Evolutionary conservation across 1,140 invertebrate species (phyloP).

Genomic region (Diachasma alloeum): DNA sequence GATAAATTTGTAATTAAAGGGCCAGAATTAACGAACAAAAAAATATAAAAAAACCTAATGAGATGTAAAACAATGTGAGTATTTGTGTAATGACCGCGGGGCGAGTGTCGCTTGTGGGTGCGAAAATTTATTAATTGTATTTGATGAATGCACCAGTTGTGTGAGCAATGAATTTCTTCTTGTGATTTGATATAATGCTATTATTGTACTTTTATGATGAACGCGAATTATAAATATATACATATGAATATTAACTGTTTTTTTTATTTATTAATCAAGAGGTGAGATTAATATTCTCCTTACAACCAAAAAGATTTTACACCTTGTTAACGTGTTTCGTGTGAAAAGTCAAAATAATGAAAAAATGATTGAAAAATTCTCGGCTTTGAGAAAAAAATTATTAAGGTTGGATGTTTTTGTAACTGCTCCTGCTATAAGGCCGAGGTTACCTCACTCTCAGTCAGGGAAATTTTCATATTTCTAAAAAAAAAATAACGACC

Average conservation of each 20-base stretch:
- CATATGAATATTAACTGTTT: slow-evolving; percentile 37
- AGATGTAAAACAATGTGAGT: slow-evolving; percentile 1
- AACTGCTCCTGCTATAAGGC: too few species aligned
- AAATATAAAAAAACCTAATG: not conserved
- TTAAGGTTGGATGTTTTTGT: too few species aligned
- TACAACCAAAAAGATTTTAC: too few species aligned
- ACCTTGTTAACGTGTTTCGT: too few species aligned
- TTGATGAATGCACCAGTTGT: slow-evolving; percentile 46
- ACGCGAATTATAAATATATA: slow-evolving; percentile 60
- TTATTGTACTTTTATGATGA: slow-evolving; percentile 65
- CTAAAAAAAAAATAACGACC: too few species aligned
- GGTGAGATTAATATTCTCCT: too few species aligned
- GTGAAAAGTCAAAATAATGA: too few species aligned
- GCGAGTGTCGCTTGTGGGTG: slow-evolving; percentile 19
- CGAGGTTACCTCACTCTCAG: too few species aligned
- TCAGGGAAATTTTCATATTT: too few species aligned
- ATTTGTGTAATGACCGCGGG: not conserved
- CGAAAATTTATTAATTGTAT: slow-evolving; percentile 22
- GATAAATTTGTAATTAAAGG: slow-evolving; percentile 14
- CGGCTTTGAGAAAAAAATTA: too few species aligned
- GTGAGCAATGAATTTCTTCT: slow-evolving; percentile 60
- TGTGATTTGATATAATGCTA: slow-evolving; percentile 63
- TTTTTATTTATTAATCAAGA: not conserved
- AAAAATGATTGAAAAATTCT: too few species aligned
- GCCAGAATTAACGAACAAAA: slow-evolving; percentile 11